Conservation (phyloP, 2,888 invertebrate species). For the Augochlorella aurata region DNA sequence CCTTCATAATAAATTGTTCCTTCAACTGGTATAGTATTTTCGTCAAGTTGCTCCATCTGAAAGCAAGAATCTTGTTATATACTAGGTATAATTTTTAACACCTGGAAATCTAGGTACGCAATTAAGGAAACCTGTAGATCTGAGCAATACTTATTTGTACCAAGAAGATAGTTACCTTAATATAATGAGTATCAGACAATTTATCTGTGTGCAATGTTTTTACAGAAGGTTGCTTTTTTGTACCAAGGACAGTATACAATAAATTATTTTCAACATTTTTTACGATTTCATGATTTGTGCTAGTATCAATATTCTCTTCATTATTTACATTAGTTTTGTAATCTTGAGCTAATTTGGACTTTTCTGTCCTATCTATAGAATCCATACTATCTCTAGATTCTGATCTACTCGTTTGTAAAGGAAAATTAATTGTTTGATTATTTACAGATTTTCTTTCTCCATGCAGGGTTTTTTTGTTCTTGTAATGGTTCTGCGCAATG, state of each 20-base stretch:
- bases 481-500: constrained; percentile 39
- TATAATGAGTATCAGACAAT: constrained; percentile 63
- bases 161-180: constrained; percentile 67
- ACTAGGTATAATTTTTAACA: background rate
- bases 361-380: constrained; percentile 48
- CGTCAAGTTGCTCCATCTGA: constrained; percentile 77
- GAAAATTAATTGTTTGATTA: constrained; percentile 40
- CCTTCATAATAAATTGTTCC: constrained; percentile 80
- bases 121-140: too few species aligned
- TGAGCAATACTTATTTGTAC: background rate
- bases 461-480: constrained; percentile 43
- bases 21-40: constrained; percentile 75
- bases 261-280: constrained; percentile 79
- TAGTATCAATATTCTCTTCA: constrained; percentile 57
- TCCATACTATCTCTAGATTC: constrained; percentile 48
- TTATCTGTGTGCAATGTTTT: constrained; percentile 63
- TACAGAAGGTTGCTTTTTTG: constrained; percentile 73
- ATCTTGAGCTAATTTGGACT: constrained; percentile 46
- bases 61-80: constrained; percentile 33
- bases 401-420: constrained; percentile 46
- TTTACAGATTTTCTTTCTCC: constrained; percentile 50
- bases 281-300: constrained; percentile 74
- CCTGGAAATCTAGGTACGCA: too few species aligned
- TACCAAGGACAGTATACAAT: constrained; percentile 78
- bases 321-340: constrained; percentile 60